Evolutionary conservation across 1,140 invertebrate species (phyloP).

Genomic region (Ericerus pela): DNA sequence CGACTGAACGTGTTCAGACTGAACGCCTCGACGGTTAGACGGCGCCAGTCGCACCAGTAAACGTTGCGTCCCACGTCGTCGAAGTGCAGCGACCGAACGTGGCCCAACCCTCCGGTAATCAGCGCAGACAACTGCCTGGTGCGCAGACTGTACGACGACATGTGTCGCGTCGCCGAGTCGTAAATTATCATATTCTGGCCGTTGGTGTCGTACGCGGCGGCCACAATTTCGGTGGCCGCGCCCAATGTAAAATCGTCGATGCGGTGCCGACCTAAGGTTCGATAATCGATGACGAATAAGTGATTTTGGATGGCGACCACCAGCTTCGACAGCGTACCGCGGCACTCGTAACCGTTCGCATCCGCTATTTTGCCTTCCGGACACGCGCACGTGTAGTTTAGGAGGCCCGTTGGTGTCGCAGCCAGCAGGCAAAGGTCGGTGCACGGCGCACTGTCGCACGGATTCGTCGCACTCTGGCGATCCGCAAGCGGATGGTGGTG

Average conservation of each 20-base stretch:
- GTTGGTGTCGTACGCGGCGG: constrained; percentile 17
- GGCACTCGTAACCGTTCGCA: constrained; percentile 36
- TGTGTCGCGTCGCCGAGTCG: constrained; percentile 22
- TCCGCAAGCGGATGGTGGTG: constrained; percentile 38
- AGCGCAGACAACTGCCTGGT: constrained; percentile 30
- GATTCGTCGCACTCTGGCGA: constrained; percentile 40
- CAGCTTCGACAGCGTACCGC: not conserved
- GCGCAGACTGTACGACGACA: constrained; percentile 30
- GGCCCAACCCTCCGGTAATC: constrained; percentile 33
- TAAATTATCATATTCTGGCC: constrained; percentile 22
- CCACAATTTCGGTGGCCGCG: constrained; percentile 17
- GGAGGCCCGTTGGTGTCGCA: constrained; percentile 28
- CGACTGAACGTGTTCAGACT: constrained; percentile 37
- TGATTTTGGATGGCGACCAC: constrained; percentile 26
- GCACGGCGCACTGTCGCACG: constrained; percentile 50
- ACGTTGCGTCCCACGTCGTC: constrained; percentile 49
- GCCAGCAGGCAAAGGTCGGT: constrained; percentile 66
- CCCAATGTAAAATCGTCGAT: constrained; percentile 20
- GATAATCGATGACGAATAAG: constrained; percentile 30
- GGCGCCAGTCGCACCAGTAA: constrained; percentile 44
- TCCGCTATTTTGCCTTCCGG: constrained; percentile 48
- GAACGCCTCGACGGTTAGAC: constrained; percentile 40
- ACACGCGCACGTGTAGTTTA: constrained; percentile 53
- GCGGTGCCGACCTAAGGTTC: constrained; percentile 30
- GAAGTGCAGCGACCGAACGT: constrained; percentile 45